Base-by-base conservation (phyloP, 2,888 invertebrate genomes). In the Machimus rusticus region DNA sequence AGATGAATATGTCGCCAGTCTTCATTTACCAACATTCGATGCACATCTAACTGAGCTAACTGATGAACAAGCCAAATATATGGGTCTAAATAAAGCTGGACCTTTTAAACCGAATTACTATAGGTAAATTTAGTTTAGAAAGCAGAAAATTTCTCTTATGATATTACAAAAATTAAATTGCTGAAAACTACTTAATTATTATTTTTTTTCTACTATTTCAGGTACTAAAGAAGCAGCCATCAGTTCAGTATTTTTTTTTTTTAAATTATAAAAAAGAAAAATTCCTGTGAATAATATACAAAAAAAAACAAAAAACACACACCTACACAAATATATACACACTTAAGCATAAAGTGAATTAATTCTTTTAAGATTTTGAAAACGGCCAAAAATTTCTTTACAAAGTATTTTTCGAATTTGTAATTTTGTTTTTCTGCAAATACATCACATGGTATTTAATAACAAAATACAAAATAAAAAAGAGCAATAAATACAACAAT, bases 31-130 rank as follows among this genome's bases (percentile, higher is more conserved):
- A 9, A 98, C 98, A 23, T 99, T 99, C 92, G 99, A 99, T 94
- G 99, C 99, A 28, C 99, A 99, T 91, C 94, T 99, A 90, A 99
- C 99, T 0, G 99, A 99, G 92, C 94, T 99, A 86, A 95, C 96
- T 5, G 99, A 99, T 92, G 99, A 99, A 91, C 99, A 99, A 93
- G 98, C 99, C 77, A 98, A 98, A 92, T 99, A 99, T 92, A 95
- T 99, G 94, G 99, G 99, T 89, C 95, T 99, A 46, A 98, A 98
- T 92, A 99, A 99, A 94, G 98, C 98, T 85, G 99, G 99, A 81
- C 99, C 99, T 74, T 99, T 99, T 93, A 99, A 99, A 93, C 99
- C 99, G 89, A 99, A 99, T 93, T 99, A 99, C 93, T 99, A 99
- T 93, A 96, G 99, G 95, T 99, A 93, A 66, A 28, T 66, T 8